Base-by-base conservation (phyloP, 2,113 vertebrate genomes). In the Columba janthina region DNA sequence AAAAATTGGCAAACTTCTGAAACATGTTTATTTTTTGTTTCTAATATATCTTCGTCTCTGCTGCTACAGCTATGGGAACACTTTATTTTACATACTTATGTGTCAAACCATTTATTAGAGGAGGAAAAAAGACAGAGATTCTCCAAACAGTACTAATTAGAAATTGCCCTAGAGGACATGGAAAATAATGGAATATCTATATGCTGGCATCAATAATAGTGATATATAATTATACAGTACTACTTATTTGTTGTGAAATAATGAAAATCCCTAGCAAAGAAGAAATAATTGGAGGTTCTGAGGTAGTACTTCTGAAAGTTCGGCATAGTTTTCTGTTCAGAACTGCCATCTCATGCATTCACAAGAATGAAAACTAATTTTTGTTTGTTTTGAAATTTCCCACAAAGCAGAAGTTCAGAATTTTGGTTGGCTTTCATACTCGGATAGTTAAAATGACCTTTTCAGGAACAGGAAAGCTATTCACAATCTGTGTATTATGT, bases 211-310 rank as follows among this genome's bases (percentile, higher is more conserved):
- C 86, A 88, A 72, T 94, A 88, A 70, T 42, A 76, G 50, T 83
- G 66, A 65, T 70, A 88, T 24, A 60, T 93, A 94, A 92, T 95
- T 96, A 87, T 86, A 71, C 24, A 61, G 34, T 56, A 31, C 73
- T 64, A n/a, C 56, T 75, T 92, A 67, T 48, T 90, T 95, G 69
- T 84, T 16, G 2, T 78, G 69, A 81, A 94, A 93, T 90, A 90
- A 86, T 89, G 57, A 79, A 81, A 86, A 87, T 84, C 48, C 21
- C 61, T 90, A 78, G 57, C 74, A 93, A 92, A 89, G 48, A 89
- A 89, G 80, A 84, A 93, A 74, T 96, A 96, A 95, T 80, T 95
- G 51, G 67, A 71, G 13, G 32, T 74, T 95, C 42, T 66, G 24
- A 48, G 54, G 20, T n/a, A 78, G 44, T 40, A 48, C 26, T 73